These are phyloP conservation scores for Metacarcinus magister DNA, from an alignment of 2,888 invertebrate genomes.

Conservation along the genomic window DNA sequence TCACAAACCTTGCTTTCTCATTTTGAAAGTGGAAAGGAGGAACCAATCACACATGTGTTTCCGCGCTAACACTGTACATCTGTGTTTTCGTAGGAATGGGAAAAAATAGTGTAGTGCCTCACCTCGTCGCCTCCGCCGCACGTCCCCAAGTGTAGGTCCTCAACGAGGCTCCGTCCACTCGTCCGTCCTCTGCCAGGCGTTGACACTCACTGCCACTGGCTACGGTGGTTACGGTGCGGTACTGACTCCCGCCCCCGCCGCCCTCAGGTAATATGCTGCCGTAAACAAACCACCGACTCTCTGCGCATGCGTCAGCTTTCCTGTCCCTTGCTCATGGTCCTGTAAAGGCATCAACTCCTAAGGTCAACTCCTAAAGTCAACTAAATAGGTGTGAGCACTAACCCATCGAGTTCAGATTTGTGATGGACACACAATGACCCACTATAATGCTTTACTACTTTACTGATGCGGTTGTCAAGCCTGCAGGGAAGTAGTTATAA, in stretches of 20 bases:
- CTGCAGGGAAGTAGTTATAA: background rate
- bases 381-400: background rate
- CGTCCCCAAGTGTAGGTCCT: background rate
- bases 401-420: background rate
- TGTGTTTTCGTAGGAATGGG: background rate
- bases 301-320: slow-evolving; percentile 8
- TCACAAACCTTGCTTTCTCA: background rate
- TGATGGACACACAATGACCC: background rate
- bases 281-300: background rate
- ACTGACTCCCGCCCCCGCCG: background rate
- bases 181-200: background rate
- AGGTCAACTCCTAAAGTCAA: background rate
- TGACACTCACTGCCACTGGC: background rate
- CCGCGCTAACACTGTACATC: background rate
- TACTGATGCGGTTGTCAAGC: background rate
- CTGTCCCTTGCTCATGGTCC: background rate
- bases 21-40: background rate
- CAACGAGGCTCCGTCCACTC: background rate
- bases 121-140: background rate
- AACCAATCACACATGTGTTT: background rate
- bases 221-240: background rate
- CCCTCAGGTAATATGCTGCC: background rate
- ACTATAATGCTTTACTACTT: background rate
- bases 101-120: background rate
- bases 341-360: background rate